Percentiles rank a stretch among this genome's conserved stretches.
phyloP scores from a whole-genome alignment of 2,888 invertebrate genomes.

The Deilephila porcellus region DNA sequence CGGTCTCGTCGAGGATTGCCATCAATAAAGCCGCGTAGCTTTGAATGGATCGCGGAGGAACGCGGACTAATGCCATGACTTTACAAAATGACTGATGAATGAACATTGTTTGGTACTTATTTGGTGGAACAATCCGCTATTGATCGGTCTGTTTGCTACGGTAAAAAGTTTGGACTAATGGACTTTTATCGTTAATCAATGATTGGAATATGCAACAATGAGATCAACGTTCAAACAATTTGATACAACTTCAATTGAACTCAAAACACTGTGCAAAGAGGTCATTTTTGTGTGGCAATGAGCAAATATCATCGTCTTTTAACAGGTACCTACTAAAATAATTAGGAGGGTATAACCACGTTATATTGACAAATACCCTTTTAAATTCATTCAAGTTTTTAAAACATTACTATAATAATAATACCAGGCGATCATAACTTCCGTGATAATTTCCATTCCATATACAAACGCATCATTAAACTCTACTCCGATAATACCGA shows the following conservation, averaged over 20 bases:
- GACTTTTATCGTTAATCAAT: not conserved
- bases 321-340: too few species aligned
- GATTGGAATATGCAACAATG: not conserved
- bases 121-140: slow-evolving; percentile 16
- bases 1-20: slow-evolving; percentile 43
- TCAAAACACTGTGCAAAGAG: too few species aligned
- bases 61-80: slow-evolving; percentile 9
- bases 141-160: slow-evolving; percentile 10
- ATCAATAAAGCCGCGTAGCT: slow-evolving; percentile 36
- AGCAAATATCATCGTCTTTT: too few species aligned
- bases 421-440: slow-evolving; percentile 7
- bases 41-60: slow-evolving; percentile 16
- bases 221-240: not conserved
- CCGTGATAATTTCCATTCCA: not conserved
- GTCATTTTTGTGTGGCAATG: too few species aligned
- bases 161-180: not conserved
- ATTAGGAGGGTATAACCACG: too few species aligned
- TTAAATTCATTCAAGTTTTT: too few species aligned
- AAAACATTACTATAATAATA: not conserved
- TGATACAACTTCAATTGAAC: too few species aligned
- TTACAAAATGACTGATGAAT: slow-evolving; percentile 21
- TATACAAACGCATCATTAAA: slow-evolving; percentile 15
- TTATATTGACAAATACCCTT: too few species aligned
- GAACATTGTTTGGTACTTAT: slow-evolving; percentile 21
- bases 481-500: not conserved